Conservation (phyloP, 2,888 invertebrate species). For the Clanis bilineata region DNA sequence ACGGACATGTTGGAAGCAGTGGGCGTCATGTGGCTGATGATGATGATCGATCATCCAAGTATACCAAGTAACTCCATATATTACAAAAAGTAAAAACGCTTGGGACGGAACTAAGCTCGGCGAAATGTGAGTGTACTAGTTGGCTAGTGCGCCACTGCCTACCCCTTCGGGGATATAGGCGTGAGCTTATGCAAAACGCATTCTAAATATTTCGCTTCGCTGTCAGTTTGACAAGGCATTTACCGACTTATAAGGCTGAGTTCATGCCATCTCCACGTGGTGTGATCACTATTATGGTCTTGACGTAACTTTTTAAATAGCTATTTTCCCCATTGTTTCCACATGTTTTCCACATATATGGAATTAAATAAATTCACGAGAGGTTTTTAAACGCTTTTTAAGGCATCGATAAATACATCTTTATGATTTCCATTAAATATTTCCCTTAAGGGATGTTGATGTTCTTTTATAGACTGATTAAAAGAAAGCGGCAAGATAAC, state of each 20-base stretch:
- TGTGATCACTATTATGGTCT: background rate
- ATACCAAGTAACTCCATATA: too few relatives aligned
- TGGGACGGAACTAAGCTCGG: too few relatives aligned
- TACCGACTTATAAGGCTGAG: background rate
- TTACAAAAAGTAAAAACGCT: too few relatives aligned
- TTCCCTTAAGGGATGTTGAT: background rate
- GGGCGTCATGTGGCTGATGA: too few relatives aligned
- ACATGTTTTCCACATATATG: background rate
- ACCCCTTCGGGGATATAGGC: too few relatives aligned
- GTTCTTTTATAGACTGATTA: background rate
- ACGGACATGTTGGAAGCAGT: too few relatives aligned
- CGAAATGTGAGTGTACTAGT: too few relatives aligned
- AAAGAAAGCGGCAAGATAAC: slow-evolving; percentile 5
- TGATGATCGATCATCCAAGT: too few relatives aligned
- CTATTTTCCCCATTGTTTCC: background rate
- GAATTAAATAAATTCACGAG: background rate
- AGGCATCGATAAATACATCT: background rate
- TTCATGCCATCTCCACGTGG: background rate
- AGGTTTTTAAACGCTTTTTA: background rate
- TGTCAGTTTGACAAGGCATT: too few relatives aligned
- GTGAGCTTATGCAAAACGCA: too few relatives aligned
- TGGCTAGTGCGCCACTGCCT: too few relatives aligned
- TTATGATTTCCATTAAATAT: background rate
- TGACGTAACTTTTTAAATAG: background rate
- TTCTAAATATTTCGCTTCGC: too few relatives aligned